A percentile compares a stretch with the other conserved stretches of the same genome.
phyloP scores from a whole-genome alignment of 2,797 vertebrate genomes.

The Periparus ater region DNA sequence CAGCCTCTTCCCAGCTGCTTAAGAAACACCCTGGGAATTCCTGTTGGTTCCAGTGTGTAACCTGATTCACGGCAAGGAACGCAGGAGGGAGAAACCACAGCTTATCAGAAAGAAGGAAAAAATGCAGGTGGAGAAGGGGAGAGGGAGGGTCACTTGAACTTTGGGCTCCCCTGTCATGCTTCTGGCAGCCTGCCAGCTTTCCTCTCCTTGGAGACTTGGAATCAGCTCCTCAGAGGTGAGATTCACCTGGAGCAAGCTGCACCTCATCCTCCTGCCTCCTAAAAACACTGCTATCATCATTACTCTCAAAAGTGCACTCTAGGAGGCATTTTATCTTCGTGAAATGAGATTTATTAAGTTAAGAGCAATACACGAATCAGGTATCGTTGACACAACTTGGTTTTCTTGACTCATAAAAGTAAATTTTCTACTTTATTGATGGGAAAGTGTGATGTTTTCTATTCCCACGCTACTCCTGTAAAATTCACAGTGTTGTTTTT shows the following conservation, averaged over 20 bases:
- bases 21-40: background rate
- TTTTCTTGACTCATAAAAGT: constrained; percentile 3
- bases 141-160: background rate
- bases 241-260: background rate
- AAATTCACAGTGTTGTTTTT: background rate
- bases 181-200: background rate
- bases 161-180: background rate
- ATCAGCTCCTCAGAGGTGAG: background rate
- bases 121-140: background rate
- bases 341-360: constrained; percentile 50
- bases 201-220: background rate
- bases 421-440: constrained; percentile 31
- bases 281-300: background rate
- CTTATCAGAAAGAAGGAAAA: background rate
- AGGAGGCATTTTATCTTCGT: constrained; percentile 45
- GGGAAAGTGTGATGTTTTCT: background rate
- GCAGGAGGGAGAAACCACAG: background rate
- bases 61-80: background rate
- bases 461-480: background rate
- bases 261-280: background rate
- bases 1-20: background rate
- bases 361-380: background rate
- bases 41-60: background rate
- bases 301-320: constrained; percentile 33
- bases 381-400: background rate